A percentile compares a stretch with the other conserved stretches of the same genome.
Evolutionary conservation across 2,797 vertebrate genomes (phyloP).

Genomic region (Numenius phaeopus): DNA sequence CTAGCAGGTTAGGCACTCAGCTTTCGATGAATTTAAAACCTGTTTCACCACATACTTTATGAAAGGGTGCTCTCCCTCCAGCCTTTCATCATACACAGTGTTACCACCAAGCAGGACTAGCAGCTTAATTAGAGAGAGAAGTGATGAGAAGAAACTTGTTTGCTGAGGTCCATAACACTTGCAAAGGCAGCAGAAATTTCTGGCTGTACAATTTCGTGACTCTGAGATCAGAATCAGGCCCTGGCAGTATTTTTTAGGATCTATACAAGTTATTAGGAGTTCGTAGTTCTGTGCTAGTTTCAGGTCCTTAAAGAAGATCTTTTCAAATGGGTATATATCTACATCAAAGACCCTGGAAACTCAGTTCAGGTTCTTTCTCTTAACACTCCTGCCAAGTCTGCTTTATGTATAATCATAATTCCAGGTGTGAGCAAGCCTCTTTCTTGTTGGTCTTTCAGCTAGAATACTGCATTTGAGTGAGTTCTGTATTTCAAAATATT

Average conservation of each 20-base stretch:
- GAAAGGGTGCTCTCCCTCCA: neutral
- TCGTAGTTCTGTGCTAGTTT: neutral
- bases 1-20: neutral
- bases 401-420: neutral
- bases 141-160: neutral
- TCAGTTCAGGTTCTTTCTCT: neutral
- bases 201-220: neutral
- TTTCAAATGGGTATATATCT: neutral
- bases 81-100: neutral
- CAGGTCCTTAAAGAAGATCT: neutral
- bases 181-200: neutral
- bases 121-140: neutral
- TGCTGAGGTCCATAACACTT: neutral
- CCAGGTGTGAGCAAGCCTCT: neutral
- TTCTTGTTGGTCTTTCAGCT: neutral
- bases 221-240: neutral
- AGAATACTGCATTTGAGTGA: neutral
- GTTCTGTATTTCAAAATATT: neutral
- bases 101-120: neutral
- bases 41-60: conserved; percentile 6
- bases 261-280: neutral
- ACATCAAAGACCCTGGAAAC: neutral
- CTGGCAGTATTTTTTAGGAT: neutral
- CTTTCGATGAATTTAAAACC: conserved; percentile 33
- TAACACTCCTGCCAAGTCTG: neutral